phyloP scores from a whole-genome alignment of 2,888 invertebrate species.

The Cetonia aurata region DNA sequence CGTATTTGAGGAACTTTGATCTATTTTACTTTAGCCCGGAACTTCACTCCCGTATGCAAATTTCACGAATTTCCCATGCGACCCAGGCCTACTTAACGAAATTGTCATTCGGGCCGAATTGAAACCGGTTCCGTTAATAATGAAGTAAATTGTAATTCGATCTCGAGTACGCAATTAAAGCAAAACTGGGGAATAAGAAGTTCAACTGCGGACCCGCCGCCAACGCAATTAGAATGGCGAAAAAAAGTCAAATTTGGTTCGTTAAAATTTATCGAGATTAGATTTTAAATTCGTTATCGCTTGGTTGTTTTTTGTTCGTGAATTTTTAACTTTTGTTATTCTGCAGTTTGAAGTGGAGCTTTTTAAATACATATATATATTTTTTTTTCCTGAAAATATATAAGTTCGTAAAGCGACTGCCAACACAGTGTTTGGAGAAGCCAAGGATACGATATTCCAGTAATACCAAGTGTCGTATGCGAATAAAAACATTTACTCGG shows the following conservation, averaged over 20 bases:
- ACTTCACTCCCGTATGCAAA: neutral
- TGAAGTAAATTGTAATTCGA: slow-evolving; percentile 4
- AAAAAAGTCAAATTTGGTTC: neutral
- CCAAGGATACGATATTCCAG: too few species aligned
- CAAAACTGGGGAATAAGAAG: neutral
- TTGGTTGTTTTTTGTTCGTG: too few species aligned
- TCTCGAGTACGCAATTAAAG: neutral
- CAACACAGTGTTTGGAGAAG: too few species aligned
- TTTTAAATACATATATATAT: too few species aligned
- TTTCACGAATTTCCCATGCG: neutral
- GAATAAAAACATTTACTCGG: too few species aligned
- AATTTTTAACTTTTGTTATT: too few species aligned
- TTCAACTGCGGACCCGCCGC: neutral
- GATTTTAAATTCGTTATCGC: too few species aligned
- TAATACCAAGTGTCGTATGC: too few species aligned
- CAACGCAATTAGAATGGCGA: neutral
- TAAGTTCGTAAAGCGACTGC: too few species aligned
- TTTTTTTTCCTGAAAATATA: too few species aligned
- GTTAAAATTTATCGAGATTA: neutral
- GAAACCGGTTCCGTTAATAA: slow-evolving; percentile 7
- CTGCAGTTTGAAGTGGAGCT: too few species aligned
- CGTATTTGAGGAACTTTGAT: neutral
- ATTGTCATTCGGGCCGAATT: slow-evolving; percentile 6
- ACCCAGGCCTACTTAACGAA: slow-evolving; percentile 1
- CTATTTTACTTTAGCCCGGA: neutral